phyloP scores from a whole-genome alignment of 2,888 invertebrate species.

The Spatulosminthurus flaviceps region DNA sequence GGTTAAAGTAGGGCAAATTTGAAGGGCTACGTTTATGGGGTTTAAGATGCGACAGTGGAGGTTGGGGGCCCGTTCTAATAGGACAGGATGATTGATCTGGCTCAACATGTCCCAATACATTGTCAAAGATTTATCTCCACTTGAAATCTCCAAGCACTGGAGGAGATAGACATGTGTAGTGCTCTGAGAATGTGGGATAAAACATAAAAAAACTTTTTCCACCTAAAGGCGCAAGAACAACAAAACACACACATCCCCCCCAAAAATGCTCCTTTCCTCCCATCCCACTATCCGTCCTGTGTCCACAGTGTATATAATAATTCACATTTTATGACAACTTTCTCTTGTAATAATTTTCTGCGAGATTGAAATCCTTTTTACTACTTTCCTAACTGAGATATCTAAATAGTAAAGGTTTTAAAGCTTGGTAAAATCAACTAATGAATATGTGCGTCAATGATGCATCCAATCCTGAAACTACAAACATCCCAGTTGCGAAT shows the following conservation, averaged over 20 bases:
- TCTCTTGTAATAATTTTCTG: background rate
- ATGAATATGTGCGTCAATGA: background rate
- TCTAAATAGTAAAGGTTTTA: background rate
- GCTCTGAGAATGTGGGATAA: too few relatives aligned
- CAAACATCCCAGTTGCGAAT: too few relatives aligned
- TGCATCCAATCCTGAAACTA: too few relatives aligned
- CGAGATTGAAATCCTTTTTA: background rate
- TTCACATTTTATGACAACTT: conserved; percentile 11
- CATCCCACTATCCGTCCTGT: too few relatives aligned
- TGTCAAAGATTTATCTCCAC: conserved; percentile 27
- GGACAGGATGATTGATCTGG: conserved; percentile 51
- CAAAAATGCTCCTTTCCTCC: too few relatives aligned
- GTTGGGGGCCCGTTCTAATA: conserved; percentile 44
- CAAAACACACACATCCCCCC: background rate
- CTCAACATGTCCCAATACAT: conserved; percentile 29
- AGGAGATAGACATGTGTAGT: background rate
- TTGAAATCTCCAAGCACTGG: background rate
- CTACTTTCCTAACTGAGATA: background rate
- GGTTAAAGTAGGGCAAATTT: conserved; percentile 33
- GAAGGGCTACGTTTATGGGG: conserved; percentile 45
- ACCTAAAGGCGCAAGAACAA: too few relatives aligned
- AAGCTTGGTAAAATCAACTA: background rate
- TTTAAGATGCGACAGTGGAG: conserved; percentile 42
- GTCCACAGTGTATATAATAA: too few relatives aligned
- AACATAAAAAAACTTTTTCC: too few relatives aligned